phyloP scores from a whole-genome alignment of 2,797 vertebrate species.

The Simalia tracyae region DNA sequence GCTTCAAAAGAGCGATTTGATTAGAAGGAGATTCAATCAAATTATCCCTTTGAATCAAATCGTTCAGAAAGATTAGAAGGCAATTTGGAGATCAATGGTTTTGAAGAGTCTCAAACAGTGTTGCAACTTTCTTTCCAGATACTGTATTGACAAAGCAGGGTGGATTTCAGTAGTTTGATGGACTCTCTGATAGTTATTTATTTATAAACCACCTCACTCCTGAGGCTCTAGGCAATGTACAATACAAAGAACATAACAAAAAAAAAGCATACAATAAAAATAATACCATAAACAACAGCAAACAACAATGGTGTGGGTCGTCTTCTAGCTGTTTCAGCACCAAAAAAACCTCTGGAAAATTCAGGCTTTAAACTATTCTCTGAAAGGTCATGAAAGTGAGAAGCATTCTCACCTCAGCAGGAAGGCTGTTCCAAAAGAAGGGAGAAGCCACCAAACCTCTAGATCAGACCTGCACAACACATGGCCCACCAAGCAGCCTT shows the following conservation, averaged over 20 bases:
- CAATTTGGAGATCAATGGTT: not conserved
- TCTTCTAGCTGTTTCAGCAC: too few species aligned
- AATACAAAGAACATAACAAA: not conserved
- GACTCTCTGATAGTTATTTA: not conserved
- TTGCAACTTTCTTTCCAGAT: not conserved
- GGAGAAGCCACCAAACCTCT: not conserved
- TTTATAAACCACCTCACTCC: not conserved
- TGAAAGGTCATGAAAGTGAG: not conserved
- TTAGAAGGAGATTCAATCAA: not conserved
- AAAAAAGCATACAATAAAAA: not conserved
- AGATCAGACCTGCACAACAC: not conserved
- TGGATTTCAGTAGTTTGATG: not conserved
- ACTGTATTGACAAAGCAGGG: not conserved
- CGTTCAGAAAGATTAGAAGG: not conserved
- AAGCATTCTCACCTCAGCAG: not conserved
- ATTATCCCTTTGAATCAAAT: not conserved
- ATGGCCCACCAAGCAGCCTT: not conserved
- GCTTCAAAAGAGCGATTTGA: not conserved
- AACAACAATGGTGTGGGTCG: too few species aligned
- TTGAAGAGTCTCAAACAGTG: not conserved
- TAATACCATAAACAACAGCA: too few species aligned
- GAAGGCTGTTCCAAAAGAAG: not conserved
- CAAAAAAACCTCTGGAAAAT: too few species aligned
- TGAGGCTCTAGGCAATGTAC: not conserved
- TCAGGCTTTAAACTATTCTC: not conserved